Conservation (phyloP, 2,113 vertebrate genomes). For the Emydura subglobosa region DNA sequence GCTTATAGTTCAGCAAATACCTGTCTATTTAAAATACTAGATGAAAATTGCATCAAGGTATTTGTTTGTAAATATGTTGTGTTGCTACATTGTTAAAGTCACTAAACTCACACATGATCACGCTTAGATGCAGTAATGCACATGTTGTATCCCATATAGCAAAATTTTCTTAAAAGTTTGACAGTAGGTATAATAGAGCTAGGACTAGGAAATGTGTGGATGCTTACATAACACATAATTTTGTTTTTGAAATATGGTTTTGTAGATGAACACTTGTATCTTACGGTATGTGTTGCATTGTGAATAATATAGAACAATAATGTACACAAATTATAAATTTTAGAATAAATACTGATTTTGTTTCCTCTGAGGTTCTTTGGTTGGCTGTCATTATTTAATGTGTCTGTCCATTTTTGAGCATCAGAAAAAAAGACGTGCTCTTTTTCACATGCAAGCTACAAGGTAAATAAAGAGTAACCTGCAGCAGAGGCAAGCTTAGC, state of each 20-base stretch:
- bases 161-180: neutral
- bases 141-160: neutral
- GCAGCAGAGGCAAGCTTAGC: neutral
- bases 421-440: neutral
- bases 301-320: slow-evolving; percentile 24
- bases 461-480: neutral
- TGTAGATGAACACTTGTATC: slow-evolving; percentile 33
- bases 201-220: neutral
- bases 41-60: neutral
- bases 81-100: neutral
- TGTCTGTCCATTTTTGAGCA: neutral
- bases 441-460: neutral
- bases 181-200: neutral
- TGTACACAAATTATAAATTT: slow-evolving; percentile 36
- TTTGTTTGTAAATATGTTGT: neutral
- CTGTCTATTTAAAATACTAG: slow-evolving; percentile 41
- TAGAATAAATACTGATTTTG: slow-evolving; percentile 74
- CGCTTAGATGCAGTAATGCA: neutral
- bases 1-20: slow-evolving; percentile 50
- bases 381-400: slow-evolving; percentile 43
- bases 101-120: neutral
- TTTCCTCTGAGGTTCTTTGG: slow-evolving; percentile 55
- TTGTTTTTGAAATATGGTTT: slow-evolving; percentile 31
- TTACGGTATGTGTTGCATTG: slow-evolving; percentile 32
- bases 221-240: neutral